Percentiles rank a stretch among this genome's conserved stretches.
phyloP scores from a whole-genome alignment of 2,888 invertebrate genomes.

The Dione juno region DNA sequence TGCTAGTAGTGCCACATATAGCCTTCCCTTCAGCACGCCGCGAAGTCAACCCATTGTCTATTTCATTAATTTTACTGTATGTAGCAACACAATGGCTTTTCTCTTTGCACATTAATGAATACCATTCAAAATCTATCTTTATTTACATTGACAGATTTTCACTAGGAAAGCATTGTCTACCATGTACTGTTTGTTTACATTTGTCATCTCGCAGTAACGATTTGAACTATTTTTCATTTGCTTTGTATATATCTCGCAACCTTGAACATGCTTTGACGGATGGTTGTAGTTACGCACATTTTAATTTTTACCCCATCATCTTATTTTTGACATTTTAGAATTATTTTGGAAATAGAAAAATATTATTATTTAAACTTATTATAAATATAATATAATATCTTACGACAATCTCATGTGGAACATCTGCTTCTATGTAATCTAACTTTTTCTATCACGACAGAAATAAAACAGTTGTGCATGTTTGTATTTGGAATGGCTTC shows the following conservation, averaged over 20 bases:
- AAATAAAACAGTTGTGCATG: constrained; percentile 72
- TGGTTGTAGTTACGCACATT: constrained; percentile 33
- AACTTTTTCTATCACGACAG: constrained; percentile 49
- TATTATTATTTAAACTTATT: not conserved
- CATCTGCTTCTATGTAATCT: constrained; percentile 47
- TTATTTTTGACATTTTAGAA: constrained; percentile 20
- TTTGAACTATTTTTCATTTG: constrained; percentile 40
- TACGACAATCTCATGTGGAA: constrained; percentile 23
- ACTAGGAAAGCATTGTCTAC: constrained; percentile 37
- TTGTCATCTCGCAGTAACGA: constrained; percentile 35
- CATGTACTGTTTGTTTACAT: constrained; percentile 43
- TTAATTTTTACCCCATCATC: constrained; percentile 20
- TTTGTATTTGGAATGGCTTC: constrained; percentile 82
- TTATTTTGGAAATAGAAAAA: not conserved
- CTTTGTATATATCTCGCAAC: constrained; percentile 39
- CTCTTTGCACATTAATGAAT: constrained; percentile 43
- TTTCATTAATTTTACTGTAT: constrained; percentile 56
- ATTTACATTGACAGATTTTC: constrained; percentile 36
- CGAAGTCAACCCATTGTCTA: constrained; percentile 80
- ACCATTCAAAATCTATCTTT: constrained; percentile 19
- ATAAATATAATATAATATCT: constrained; percentile 5
- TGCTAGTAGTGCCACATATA: constrained; percentile 35
- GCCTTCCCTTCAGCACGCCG: constrained; percentile 65
- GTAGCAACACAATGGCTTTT: constrained; percentile 51
- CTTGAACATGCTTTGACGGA: constrained; percentile 38